A percentile compares a stretch with the other conserved stretches of the same genome.
phyloP scores from a whole-genome alignment of 2,888 invertebrate species.

The Cephalotes varians region DNA sequence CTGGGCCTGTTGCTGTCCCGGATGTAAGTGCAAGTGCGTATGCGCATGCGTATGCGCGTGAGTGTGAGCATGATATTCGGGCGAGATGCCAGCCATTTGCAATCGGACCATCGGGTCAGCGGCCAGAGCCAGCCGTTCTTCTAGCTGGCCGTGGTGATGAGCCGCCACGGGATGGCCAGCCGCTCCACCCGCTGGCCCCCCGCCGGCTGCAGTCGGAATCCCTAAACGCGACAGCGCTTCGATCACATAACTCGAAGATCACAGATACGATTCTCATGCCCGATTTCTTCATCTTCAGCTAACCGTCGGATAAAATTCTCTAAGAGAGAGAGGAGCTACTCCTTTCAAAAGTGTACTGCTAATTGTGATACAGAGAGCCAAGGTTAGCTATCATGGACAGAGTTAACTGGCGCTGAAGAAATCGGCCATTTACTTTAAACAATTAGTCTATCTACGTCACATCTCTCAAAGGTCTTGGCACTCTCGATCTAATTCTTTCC shows the following conservation, averaged over 20 bases:
- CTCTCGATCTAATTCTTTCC: constrained; percentile 35
- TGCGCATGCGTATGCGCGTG: constrained; percentile 97
- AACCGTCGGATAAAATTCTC: constrained; percentile 33
- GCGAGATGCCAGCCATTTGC: constrained; percentile 96
- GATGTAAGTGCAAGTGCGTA: constrained; percentile 95
- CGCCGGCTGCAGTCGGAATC: constrained; percentile 84
- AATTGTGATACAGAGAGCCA: constrained; percentile 21
- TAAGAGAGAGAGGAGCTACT: constrained; percentile 11
- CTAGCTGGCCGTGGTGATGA: constrained; percentile 89
- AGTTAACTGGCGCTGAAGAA: constrained; percentile 56
- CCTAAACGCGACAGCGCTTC: constrained; percentile 84
- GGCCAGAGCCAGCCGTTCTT: constrained; percentile 93
- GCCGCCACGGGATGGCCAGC: constrained; percentile 87
- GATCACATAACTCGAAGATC: constrained; percentile 69
- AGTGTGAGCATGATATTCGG: constrained; percentile 96
- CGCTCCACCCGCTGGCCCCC: constrained; percentile 86
- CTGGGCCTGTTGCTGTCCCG: constrained; percentile 90
- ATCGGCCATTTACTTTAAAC: constrained; percentile 46
- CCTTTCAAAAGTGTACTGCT: constrained; percentile 13
- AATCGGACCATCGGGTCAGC: constrained; percentile 96
- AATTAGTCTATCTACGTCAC: constrained; percentile 27
- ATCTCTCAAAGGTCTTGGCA: constrained; percentile 33
- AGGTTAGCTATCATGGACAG: constrained; percentile 27
- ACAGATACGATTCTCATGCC: constrained; percentile 50
- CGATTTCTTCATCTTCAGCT: constrained; percentile 52